Conservation (phyloP, 2,797 vertebrate species). For the Chloroceryle inda region DNA sequence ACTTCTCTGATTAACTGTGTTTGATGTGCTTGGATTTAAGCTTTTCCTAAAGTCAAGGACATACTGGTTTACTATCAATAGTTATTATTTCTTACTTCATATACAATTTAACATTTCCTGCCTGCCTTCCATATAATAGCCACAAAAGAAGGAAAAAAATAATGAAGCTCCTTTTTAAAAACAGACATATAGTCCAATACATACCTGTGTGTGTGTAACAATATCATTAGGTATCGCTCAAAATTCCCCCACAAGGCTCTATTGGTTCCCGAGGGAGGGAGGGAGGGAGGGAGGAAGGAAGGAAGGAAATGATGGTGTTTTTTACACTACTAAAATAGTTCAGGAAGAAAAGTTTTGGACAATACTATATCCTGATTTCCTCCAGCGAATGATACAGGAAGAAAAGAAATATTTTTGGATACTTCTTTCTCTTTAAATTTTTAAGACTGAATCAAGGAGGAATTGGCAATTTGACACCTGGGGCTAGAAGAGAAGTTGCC, state of each 20-base stretch:
- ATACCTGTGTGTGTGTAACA: background rate
- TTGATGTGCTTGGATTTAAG: background rate
- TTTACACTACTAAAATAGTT: background rate
- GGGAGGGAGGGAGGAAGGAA: too few species aligned
- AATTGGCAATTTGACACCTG: background rate
- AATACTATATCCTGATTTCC: background rate
- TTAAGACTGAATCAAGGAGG: background rate
- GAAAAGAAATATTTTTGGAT: background rate
- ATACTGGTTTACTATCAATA: background rate
- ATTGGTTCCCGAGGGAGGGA: background rate
- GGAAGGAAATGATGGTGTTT: background rate
- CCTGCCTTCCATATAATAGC: background rate
- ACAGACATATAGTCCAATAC: background rate
- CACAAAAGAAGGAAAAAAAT: background rate
- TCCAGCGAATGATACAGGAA: background rate
- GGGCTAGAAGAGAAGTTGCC: background rate
- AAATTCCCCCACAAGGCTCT: background rate
- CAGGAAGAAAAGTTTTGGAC: background rate
- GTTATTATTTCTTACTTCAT: background rate
- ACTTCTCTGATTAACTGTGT: background rate
- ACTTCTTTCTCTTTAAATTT: background rate
- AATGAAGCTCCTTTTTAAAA: background rate
- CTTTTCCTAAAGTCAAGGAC: background rate
- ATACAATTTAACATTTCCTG: background rate
- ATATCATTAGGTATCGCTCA: background rate